Evolutionary conservation across 37 sponge, comb jelly and placozoan genomes (phyloP).

Genomic region (Geodia barretti): DNA sequence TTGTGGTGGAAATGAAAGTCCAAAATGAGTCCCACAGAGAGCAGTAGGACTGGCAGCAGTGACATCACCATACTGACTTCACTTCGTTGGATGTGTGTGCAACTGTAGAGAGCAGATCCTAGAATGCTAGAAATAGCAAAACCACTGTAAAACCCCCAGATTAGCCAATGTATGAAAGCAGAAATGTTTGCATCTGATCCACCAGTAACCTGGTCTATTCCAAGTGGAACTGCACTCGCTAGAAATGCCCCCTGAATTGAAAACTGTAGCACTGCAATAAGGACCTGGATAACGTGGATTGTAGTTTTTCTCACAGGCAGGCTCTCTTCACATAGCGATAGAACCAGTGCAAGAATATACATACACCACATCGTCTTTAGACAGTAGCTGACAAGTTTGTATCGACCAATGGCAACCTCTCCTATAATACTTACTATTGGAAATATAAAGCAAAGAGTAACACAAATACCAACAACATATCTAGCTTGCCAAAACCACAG

Average conservation of each 20-base stretch:
- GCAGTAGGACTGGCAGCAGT: neutral
- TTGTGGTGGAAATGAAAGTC: neutral
- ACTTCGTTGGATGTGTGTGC: neutral
- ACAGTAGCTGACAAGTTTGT: neutral
- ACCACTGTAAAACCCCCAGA: neutral
- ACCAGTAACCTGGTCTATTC: neutral
- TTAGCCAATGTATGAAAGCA: neutral
- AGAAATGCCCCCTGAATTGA: neutral
- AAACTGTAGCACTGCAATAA: neutral
- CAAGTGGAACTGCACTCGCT: neutral
- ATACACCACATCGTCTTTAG: neutral
- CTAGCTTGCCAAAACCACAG: too few species aligned
- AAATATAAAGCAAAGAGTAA: too few species aligned
- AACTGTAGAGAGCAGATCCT: neutral
- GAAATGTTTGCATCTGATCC: neutral
- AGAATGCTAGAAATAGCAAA: neutral
- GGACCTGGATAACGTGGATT: neutral
- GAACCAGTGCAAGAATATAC: neutral
- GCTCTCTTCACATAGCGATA: neutral
- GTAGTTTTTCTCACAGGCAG: neutral
- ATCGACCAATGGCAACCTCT: neutral
- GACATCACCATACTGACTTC: neutral
- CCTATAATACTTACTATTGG: neutral
- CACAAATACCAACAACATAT: too few species aligned
- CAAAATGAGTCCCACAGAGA: neutral